These are phyloP conservation scores for Aphaenogaster ashmeadi DNA, from an alignment of 1,140 invertebrate genomes.

Conservation along the genomic window DNA sequence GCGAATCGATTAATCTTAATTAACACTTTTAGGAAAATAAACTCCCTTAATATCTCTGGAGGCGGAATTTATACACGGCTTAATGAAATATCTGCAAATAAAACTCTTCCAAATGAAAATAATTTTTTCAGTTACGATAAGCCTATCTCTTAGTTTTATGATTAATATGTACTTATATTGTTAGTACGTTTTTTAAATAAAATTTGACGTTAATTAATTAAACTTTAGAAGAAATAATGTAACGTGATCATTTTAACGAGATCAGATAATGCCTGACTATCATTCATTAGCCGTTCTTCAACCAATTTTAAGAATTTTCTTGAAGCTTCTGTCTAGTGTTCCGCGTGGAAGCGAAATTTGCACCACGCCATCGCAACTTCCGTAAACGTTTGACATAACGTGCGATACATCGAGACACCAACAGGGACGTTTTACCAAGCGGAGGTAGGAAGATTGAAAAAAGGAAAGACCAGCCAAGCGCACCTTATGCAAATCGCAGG, in stretches of 20 bases:
- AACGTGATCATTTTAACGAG: not conserved
- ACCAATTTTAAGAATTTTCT: not conserved
- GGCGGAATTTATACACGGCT: not conserved
- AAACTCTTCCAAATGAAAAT: not conserved
- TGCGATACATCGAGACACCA: not conserved
- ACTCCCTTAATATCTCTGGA: not conserved
- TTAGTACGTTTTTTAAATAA: not conserved
- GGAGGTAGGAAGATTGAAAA: conserved; percentile 20
- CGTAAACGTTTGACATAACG: conserved; percentile 22
- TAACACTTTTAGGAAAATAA: conserved; percentile 27
- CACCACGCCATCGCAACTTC: not conserved
- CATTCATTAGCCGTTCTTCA: not conserved
- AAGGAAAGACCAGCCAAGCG: conserved; percentile 5
- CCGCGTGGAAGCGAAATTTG: conserved; percentile 28
- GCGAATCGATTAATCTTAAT: conserved; percentile 50
- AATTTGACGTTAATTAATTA: conserved; percentile 9
- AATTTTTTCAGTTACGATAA: not conserved
- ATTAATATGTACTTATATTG: not conserved
- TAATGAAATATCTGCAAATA: conserved; percentile 5
- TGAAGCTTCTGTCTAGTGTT: not conserved
- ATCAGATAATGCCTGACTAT: not conserved
- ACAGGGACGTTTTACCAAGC: not conserved
- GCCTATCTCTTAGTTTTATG: not conserved
- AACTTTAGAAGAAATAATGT: not conserved
- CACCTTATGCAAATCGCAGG: conserved; percentile 79